A percentile compares a stretch with the other conserved stretches of the same genome.
Evolutionary conservation across 2,113 vertebrate genomes (phyloP).

Genomic region (Oncorhynchus keta): DNA sequence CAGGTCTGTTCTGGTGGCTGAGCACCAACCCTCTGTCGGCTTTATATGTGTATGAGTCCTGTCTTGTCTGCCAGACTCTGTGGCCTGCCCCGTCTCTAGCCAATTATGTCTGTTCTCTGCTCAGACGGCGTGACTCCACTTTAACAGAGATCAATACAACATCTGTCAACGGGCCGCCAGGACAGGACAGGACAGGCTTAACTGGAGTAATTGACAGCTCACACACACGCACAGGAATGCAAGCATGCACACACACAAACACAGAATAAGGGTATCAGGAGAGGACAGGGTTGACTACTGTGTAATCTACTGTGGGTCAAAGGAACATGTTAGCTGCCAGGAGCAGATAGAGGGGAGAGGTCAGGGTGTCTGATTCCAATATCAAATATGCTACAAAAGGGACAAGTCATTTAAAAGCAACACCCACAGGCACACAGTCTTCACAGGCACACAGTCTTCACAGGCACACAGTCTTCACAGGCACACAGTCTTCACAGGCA

Average conservation of each 20-base stretch:
- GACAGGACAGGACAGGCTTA: conserved; percentile 39
- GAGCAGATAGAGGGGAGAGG: conserved; percentile 10
- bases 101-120: conserved; percentile 42
- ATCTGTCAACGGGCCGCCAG: conserved; percentile 66
- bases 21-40: background rate
- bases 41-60: background rate
- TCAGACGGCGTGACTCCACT: conserved; percentile 68
- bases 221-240: background rate
- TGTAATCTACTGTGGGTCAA: conserved; percentile 55
- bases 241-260: background rate
- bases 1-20: background rate
- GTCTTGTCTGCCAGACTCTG: background rate
- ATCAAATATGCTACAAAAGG: conserved; percentile 12
- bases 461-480: too few relatives aligned
- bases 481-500: too few relatives aligned
- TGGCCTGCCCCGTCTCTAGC: background rate
- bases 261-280: conserved; percentile 25
- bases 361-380: conserved; percentile 31
- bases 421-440: background rate
- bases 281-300: conserved; percentile 39
- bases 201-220: conserved; percentile 35
- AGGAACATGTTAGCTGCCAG: conserved; percentile 44
- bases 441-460: too few relatives aligned
- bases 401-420: background rate
- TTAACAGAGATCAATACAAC: conserved; percentile 74